Evolutionary conservation across 2,797 vertebrate species (phyloP).

Genomic region (Chrosomus eos): DNA sequence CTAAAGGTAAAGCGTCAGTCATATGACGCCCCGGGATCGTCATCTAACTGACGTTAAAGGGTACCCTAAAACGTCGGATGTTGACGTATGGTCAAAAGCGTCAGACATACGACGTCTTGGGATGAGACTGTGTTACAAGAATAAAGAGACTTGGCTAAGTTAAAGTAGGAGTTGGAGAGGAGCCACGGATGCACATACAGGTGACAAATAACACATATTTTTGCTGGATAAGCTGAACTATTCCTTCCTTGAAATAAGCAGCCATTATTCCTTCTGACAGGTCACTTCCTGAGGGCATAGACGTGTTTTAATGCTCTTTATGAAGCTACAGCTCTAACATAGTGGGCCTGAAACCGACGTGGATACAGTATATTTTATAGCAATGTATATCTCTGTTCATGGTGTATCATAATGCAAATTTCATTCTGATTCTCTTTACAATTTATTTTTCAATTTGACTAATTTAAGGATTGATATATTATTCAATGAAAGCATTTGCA

Average conservation of each 20-base stretch:
- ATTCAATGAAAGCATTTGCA: no score
- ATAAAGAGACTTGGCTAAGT: conserved; percentile 39
- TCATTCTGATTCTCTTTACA: not conserved
- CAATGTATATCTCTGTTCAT: conserved; percentile 16
- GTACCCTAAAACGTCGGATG: no score
- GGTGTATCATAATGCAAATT: not conserved
- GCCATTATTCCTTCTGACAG: conserved; percentile 65
- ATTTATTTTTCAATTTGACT: not conserved
- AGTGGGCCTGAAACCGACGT: conserved; percentile 65
- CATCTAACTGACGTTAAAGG: no score
- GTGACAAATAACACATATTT: conserved; percentile 54
- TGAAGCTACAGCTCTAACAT: conserved; percentile 67
- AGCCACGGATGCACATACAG: conserved; percentile 9
- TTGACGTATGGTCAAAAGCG: no score
- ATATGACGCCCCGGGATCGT: no score
- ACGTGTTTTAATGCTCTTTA: conserved; percentile 73
- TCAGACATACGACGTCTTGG: no score
- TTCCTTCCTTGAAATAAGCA: not conserved
- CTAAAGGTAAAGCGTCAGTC: no score
- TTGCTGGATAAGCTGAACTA: conserved; percentile 17
- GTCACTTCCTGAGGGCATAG: conserved; percentile 67
- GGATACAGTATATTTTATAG: conserved; percentile 65
- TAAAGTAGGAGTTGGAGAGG: conserved; percentile 28
- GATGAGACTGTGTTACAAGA: no score
- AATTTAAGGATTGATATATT: not conserved